Conservation (phyloP, 2,888 invertebrate species). For the Chirona hameri region DNA sequence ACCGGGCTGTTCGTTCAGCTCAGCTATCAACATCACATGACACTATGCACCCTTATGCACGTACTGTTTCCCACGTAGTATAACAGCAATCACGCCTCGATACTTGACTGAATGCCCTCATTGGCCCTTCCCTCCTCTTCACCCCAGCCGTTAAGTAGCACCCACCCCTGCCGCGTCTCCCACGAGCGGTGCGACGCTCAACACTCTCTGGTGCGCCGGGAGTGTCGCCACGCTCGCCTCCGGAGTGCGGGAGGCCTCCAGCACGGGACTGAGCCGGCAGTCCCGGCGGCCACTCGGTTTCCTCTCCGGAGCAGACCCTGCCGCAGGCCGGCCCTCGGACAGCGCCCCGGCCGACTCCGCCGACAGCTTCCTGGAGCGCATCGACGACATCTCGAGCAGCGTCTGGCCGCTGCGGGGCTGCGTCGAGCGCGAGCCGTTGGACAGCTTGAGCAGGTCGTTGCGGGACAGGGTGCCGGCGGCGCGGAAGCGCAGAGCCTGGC, state of each 20-base stretch:
- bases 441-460: slow-evolving; percentile 79
- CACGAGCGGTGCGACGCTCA: background rate
- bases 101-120: slow-evolving; percentile 1
- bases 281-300: slow-evolving; percentile 37
- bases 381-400: slow-evolving; percentile 72
- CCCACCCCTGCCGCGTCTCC: background rate
- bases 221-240: background rate
- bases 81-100: too few relatives aligned
- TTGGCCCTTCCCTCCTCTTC: slow-evolving; percentile 38
- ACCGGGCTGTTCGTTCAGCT: too few relatives aligned
- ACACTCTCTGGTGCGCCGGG: background rate
- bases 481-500: slow-evolving; percentile 56
- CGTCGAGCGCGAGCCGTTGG: slow-evolving; percentile 56
- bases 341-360: slow-evolving; percentile 71
- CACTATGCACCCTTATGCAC: too few relatives aligned
- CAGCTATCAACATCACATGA: too few relatives aligned
- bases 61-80: too few relatives aligned
- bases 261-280: slow-evolving; percentile 29
- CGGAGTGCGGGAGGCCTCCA: background rate
- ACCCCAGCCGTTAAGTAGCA: slow-evolving; percentile 42
- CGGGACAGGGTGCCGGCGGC: slow-evolving; percentile 77
- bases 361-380: slow-evolving; percentile 81
- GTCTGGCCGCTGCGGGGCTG: slow-evolving; percentile 41
- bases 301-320: background rate
- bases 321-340: slow-evolving; percentile 5